Evolutionary conservation across 2,113 vertebrate species (phyloP), one percentile per base, ranked within the genome.

Genomic region (Saguinus midas): DNA sequence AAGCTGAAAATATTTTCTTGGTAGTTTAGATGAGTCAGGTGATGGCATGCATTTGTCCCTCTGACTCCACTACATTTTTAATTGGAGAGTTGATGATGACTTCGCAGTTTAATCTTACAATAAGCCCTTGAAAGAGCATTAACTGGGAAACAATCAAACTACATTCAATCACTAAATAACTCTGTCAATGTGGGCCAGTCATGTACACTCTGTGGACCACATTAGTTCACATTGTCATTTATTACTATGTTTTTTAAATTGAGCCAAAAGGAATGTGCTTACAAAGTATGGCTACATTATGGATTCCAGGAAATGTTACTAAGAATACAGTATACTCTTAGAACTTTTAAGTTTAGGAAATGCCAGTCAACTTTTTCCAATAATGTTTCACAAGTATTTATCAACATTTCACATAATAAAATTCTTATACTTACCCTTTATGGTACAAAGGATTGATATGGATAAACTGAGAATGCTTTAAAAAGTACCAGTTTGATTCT

Each of bases 181-280:
- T 91, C 6, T 4, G 18, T 2, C 3, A 14, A 16, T 18, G 2
- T 82, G 9, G 8, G 1, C 0, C 25, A 66, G 0, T 48, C 17
- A 27, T 2, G 4, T 8, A 76, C 83, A 0, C 4, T 86, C 18
- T 78, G 6, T 48, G 23, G 10, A 27, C 23, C 8, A 78, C 3
- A 6, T 55, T 66, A 89, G 10, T 8, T 81, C 37, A 66, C 16
- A 27, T 27, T 4, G 2, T 50, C 3, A 25, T 80, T 94, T 91
- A 48, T 88, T 8, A 35, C 94, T 90, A 48, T 85, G 37, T 16
- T 75, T 90, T 97, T 66, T 12, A 66, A 95, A 52, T 4, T 68
- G 14, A 10, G 7, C 17, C 55, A 61, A 86, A 80, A 90, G 5
- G 4, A 86, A 83, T 61, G 48, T 32, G 16, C 52, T 94, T 72